A percentile compares a stretch with the other conserved stretches of the same genome.
phyloP scores from a whole-genome alignment of 2,797 vertebrate genomes.

The Champsocephalus gunnari region DNA sequence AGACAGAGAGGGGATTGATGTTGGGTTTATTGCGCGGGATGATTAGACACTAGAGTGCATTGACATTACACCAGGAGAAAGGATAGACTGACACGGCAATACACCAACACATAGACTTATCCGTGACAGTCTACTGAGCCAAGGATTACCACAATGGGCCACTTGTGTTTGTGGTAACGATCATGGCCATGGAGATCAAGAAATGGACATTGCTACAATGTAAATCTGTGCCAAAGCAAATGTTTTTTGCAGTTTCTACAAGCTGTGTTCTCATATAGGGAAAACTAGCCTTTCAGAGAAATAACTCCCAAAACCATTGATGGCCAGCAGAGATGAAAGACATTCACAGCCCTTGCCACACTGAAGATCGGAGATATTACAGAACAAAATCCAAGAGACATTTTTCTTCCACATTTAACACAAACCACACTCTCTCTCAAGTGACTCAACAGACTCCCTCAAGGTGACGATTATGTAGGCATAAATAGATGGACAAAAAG shows the following conservation, averaged over 20 bases:
- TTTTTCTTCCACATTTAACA: conserved; percentile 77
- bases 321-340: conserved; percentile 80
- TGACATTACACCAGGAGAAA: conserved; percentile 82
- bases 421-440: conserved; percentile 78
- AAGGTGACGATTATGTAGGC: conserved; percentile 82
- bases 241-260: conserved; percentile 88
- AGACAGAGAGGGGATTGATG: conserved; percentile 81
- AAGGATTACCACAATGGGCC: conserved; percentile 83
- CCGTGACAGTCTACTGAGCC: conserved; percentile 81
- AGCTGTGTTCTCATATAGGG: conserved; percentile 85
- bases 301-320: conserved; percentile 80
- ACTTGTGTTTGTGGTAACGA: conserved; percentile 84
- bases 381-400: conserved; percentile 80
- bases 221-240: conserved; percentile 90
- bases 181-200: conserved; percentile 81
- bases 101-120: conserved; percentile 83
- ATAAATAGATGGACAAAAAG: conserved; percentile 83
- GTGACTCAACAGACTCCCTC: conserved; percentile 81
- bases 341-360: conserved; percentile 78
- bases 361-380: conserved; percentile 75
- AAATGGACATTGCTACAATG: conserved; percentile 84
- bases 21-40: conserved; percentile 75
- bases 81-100: conserved; percentile 80
- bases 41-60: conserved; percentile 82
- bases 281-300: conserved; percentile 84